phyloP scores from a whole-genome alignment of 2,113 vertebrate genomes.

The Jaculus jaculus region DNA sequence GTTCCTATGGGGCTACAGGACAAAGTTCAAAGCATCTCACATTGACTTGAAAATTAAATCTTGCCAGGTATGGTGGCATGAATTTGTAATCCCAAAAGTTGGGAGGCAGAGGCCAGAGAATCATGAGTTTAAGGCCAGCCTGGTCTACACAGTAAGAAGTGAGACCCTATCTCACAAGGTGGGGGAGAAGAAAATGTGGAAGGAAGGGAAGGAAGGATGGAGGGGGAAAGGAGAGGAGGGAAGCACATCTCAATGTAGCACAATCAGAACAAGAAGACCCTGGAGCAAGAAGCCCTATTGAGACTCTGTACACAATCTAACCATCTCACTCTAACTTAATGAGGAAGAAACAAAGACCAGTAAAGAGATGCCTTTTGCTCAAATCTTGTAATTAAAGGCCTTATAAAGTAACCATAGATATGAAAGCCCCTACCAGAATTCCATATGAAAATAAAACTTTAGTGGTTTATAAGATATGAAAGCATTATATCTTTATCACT shows the following conservation, averaged over 20 bases:
- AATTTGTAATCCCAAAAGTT: background rate
- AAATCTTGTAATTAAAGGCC: background rate
- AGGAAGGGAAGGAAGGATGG: rapidly evolving
- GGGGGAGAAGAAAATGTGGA: rapidly evolving
- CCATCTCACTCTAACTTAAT: background rate
- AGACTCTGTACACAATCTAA: background rate
- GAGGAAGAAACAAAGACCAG: background rate
- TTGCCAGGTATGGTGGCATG: background rate
- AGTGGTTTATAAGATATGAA: background rate
- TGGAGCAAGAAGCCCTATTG: background rate
- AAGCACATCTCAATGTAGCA: background rate
- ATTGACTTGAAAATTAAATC: background rate
- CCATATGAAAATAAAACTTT: conserved; percentile 3
- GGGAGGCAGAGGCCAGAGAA: background rate
- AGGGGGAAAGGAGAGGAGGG: background rate
- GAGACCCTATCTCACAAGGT: no score
- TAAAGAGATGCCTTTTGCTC: background rate
- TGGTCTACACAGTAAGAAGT: background rate
- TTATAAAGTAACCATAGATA: conserved; percentile 18
- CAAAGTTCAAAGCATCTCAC: background rate
- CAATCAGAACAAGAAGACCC: background rate
- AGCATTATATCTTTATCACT: background rate
- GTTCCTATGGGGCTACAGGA: background rate
- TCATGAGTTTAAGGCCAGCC: background rate
- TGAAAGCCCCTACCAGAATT: background rate